These are phyloP conservation scores for Eugnorisma glareosa DNA, from an alignment of 2,888 invertebrate genomes.

Conservation along the genomic window DNA sequence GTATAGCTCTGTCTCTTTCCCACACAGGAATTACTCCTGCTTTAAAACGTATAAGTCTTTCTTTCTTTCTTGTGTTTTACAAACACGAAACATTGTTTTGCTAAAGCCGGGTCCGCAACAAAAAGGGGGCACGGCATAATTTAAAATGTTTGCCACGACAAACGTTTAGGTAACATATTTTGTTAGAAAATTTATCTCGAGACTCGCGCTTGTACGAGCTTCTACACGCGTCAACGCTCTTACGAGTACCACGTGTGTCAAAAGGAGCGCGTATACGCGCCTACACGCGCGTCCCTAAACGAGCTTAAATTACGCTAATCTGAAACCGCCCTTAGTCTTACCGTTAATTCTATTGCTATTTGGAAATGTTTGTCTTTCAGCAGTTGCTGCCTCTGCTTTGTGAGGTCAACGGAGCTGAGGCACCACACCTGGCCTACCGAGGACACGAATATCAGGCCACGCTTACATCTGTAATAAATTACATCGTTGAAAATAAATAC, in stretches of 20 bases:
- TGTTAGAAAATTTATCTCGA: background rate
- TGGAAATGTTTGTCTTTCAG: conserved; percentile 98
- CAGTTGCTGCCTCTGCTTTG: conserved; percentile 95
- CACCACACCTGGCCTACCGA: conserved; percentile 97
- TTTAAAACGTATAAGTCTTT: too few relatives aligned
- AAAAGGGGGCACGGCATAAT: background rate
- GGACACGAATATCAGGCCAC: conserved; percentile 96
- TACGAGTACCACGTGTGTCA: background rate
- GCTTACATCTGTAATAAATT: conserved; percentile 90
- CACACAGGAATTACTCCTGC: too few relatives aligned
- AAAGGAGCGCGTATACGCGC: background rate
- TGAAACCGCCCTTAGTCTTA: conserved; percentile 83
- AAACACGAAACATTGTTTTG: conserved; percentile 3
- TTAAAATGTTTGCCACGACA: background rate
- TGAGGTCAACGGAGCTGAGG: conserved; percentile 94
- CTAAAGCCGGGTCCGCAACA: background rate
- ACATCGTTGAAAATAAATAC: background rate
- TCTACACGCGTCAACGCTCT: background rate
- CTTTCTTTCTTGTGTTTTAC: too few relatives aligned
- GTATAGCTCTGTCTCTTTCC: too few relatives aligned
- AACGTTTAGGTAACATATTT: background rate
- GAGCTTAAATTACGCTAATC: background rate
- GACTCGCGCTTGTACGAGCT: background rate
- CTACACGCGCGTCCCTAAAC: background rate
- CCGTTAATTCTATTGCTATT: conserved; percentile 97